These are phyloP conservation scores for Diachasma alloeum DNA, from an alignment of 1,140 invertebrate species.

Conservation along the genomic window DNA sequence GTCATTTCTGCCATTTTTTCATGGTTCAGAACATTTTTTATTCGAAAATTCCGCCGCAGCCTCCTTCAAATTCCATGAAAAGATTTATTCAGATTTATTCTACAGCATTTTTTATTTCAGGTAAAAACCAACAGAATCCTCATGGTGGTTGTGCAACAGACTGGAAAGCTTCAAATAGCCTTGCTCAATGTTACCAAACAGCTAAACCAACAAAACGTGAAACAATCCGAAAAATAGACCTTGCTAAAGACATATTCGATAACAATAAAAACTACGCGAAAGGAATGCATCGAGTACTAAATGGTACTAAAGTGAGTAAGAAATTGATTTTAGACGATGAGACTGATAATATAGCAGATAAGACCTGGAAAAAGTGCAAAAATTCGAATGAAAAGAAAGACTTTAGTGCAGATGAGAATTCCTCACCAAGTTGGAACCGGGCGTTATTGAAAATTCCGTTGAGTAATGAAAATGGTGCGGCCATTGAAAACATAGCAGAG, in stretches of 20 bases:
- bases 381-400: constrained; percentile 26
- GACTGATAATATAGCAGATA: constrained; percentile 27
- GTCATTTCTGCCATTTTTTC: too few relatives aligned
- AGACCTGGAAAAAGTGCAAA: constrained; percentile 38
- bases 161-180: not conserved
- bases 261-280: constrained; percentile 59
- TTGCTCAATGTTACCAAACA: constrained; percentile 21
- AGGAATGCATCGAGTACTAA: constrained; percentile 44
- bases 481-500: constrained; percentile 59
- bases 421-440: not conserved
- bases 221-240: constrained; percentile 36
- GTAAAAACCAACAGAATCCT: constrained; percentile 40
- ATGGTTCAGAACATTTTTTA: too few relatives aligned
- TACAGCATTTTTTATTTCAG: constrained; percentile 32
- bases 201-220: constrained; percentile 34
- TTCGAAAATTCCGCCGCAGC: too few relatives aligned
- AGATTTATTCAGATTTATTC: not conserved
- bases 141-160: not conserved
- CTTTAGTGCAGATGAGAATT: not conserved
- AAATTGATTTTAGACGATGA: constrained; percentile 40
- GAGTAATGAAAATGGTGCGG: constrained; percentile 22
- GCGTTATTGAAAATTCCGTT: not conserved
- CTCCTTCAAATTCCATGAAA: too few relatives aligned
- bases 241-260: constrained; percentile 45
- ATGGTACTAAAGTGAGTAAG: constrained; percentile 50